Base-by-base conservation (phyloP, 2,797 vertebrate species). In the Muscicapa striata region DNA sequence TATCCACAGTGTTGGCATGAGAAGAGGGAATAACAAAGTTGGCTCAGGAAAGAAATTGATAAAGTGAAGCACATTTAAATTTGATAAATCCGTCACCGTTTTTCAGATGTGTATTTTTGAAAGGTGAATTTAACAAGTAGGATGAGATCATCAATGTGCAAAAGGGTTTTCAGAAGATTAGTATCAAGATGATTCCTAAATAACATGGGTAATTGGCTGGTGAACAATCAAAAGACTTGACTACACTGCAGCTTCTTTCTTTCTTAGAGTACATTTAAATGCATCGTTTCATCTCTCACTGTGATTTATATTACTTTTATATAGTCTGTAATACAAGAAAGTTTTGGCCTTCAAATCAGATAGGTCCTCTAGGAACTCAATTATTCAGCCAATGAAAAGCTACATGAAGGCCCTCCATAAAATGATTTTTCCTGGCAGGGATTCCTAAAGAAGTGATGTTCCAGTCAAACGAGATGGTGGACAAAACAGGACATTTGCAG, bases 211-310 rank as follows among this genome's bases (percentile, higher is more conserved):
- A 96, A 94, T 46, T 94, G 87, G 82, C 68, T 80, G 54, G 68
- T 43, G 68, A 92, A 92, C 72, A 92, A 91, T 92, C 87, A 91
- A 90, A 95, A 79, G 61, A 59, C 45, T 89, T 69, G 32, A 74
- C 72, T 81, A 29, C 15, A 58, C n/a, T 52, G 49, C 0, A 0
- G 49, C 72, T 77, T 38, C 38, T 52, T 69, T 84, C 64, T 88
- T 68, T 91, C 70, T 58, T 55, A 6, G 45, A 87, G 22, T 49
- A 15, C 5, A 3, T 87, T 87, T 81, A 90, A 93, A 93, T 43
- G n/a, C 32, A 34, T 38, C 4, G 0, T 93, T 95, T 94, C 43
- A 91, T 90, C 59, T 93, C 63, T 34, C 52, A 40, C 89, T 83
- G 49, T 84, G 79, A 91, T 96, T 92, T 92, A 89, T 29, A 54